Evolutionary conservation across 2,113 vertebrate species (phyloP).

Genomic region (Oreotrochilus melanogaster): DNA sequence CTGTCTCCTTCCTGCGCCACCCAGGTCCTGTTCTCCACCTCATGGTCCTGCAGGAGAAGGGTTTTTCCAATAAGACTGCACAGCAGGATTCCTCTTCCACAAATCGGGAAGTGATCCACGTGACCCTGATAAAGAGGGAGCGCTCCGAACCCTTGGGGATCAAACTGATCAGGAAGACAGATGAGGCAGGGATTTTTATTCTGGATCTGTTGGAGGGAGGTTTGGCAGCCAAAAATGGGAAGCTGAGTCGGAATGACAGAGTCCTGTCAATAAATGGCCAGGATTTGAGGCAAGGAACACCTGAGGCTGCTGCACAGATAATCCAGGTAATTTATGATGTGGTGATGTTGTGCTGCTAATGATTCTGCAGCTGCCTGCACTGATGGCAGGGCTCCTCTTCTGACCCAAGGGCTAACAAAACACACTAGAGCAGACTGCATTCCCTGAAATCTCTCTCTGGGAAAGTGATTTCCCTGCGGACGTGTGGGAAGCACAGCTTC

Average conservation of each 20-base stretch:
- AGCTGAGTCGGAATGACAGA: conserved; percentile 88
- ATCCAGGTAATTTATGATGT: conserved; percentile 84
- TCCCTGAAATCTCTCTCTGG: background rate
- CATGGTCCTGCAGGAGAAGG: conserved; percentile 91
- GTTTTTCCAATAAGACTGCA: conserved; percentile 81
- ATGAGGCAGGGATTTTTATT: conserved; percentile 90
- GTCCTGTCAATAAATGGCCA: conserved; percentile 92
- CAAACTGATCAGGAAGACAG: conserved; percentile 91
- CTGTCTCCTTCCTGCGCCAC: conserved; percentile 83
- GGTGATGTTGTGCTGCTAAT: background rate
- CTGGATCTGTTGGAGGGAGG: conserved; percentile 90
- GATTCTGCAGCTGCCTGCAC: background rate
- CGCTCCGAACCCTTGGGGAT: conserved; percentile 88
- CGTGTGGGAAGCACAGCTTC: background rate
- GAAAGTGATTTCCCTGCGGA: background rate
- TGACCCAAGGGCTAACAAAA: background rate
- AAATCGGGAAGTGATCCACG: conserved; percentile 83
- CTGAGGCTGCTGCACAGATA: conserved; percentile 92
- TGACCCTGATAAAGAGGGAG: conserved; percentile 86
- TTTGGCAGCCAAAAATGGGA: conserved; percentile 90
- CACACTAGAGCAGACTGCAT: background rate
- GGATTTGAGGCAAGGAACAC: conserved; percentile 90
- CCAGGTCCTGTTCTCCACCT: conserved; percentile 81
- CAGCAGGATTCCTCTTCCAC: conserved; percentile 51
- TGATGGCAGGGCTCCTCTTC: background rate